Base-by-base conservation (phyloP, 1,140 invertebrate genomes). In the Xylocopa sonorina region DNA sequence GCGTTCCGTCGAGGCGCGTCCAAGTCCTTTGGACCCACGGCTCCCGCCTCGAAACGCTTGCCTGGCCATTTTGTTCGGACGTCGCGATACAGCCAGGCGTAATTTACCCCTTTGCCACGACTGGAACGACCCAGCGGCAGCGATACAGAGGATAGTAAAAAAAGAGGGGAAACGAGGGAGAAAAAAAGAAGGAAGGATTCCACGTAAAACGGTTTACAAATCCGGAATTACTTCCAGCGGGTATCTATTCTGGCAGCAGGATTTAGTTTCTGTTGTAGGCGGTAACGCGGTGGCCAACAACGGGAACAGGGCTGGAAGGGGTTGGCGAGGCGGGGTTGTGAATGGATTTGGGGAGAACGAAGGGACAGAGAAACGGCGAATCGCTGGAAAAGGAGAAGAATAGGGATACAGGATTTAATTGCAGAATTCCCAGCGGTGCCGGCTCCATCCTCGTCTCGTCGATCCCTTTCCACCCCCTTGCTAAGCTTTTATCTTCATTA, bases 401-500 rank as follows among this genome's bases (percentile, higher is more conserved):
- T 50, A 41, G 14, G 43, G 53, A 71, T 55, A 82, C 29, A 27
- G 60, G 67, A 82, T 87, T 87, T 86, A 87, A 87, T 86, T 87
- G 85, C 78, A 77, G 76, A 86, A 81, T 81, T 78, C 81, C 55
- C 74, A 62, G 29, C 48, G 16, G 62, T 67, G 51, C 18, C 63
- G 32, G 63, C 38, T 27, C 34, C 43, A 24, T 50, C 53, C 46
- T 32, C 68, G 27, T 7, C 7, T 2, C 41, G 3, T 48, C 51
- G n/a, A 9, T 24, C 53, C 60, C 55, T 63, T 55, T 51, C n/a
- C 24, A 14, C 29, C 41, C 53, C 29, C 18, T 53, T n/a, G 41
- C 51, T n/a, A n/a, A n/a, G 53, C 55, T 79, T 74, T 82, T 86
- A 87, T 88, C 86, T 88, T 88, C 78, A 85, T 87, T 85, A 85